These are phyloP conservation scores for Struthidea cinerea DNA, from an alignment of 2,113 vertebrate genomes.

Conservation along the genomic window DNA sequence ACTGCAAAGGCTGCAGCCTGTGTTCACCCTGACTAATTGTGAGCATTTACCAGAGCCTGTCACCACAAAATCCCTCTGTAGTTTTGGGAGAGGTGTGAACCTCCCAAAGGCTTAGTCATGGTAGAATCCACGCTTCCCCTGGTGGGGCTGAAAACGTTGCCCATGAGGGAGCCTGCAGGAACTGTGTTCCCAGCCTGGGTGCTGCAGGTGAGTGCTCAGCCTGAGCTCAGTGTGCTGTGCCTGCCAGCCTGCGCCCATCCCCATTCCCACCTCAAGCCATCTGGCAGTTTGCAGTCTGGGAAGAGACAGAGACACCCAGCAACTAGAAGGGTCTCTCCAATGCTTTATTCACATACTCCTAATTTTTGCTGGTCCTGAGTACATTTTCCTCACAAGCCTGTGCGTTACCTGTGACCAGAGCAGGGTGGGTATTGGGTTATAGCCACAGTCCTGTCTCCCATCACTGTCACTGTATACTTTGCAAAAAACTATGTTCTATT, in stretches of 20 bases:
- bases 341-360: neutral
- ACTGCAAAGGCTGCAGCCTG: neutral
- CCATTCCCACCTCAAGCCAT: neutral
- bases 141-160: neutral
- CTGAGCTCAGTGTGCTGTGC: neutral
- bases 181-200: neutral
- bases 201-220: neutral
- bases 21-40: neutral
- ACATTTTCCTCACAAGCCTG: neutral
- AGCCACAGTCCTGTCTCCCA: neutral
- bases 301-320: neutral
- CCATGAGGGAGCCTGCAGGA: neutral
- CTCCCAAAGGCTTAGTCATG: neutral
- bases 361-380: neutral
- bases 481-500: neutral
- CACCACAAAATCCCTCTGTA: neutral
- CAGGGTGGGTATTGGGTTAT: neutral
- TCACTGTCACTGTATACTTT: neutral
- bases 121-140: neutral
- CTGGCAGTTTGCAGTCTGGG: neutral
- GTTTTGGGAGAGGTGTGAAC: neutral
- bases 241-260: neutral
- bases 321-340: neutral
- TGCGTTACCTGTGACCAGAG: neutral
- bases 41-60: neutral